These are phyloP conservation scores for Drosophila gunungcola DNA, from an alignment of 1,140 invertebrate species.

Conservation along the genomic window DNA sequence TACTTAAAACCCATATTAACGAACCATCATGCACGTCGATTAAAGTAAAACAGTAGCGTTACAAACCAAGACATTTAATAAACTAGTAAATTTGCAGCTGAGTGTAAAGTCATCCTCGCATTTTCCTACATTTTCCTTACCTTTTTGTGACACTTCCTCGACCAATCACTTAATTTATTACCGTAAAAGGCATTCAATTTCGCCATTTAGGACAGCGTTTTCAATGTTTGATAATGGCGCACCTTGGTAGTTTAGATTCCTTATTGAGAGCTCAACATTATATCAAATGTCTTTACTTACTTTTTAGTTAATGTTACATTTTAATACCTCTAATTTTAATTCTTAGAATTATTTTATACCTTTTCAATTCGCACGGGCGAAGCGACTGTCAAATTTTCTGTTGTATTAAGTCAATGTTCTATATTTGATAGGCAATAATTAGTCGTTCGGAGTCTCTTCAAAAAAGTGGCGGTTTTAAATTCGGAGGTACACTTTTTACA, in stretches of 20 bases:
- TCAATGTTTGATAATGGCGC: background rate
- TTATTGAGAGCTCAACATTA: no score
- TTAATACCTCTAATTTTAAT: background rate
- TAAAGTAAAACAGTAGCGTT: constrained; percentile 6
- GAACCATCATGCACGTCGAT: constrained; percentile 29
- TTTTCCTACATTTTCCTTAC: constrained; percentile 1
- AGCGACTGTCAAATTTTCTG: no score
- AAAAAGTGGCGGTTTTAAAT: no score
- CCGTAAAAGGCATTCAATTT: background rate
- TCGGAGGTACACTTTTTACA: no score
- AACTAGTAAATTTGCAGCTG: background rate
- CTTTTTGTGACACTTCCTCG: background rate
- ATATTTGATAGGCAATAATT: no score
- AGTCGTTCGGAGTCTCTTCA: no score
- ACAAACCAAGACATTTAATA: constrained; percentile 1
- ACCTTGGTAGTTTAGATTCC: background rate
- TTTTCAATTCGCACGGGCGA: no score
- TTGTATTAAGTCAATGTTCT: no score
- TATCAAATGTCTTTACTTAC: no score
- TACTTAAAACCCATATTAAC: constrained; percentile 14
- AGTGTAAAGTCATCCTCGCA: constrained; percentile 10
- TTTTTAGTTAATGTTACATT: background rate
- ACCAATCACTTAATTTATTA: background rate
- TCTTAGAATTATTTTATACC: no score
- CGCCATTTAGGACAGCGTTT: background rate